Base-by-base conservation (phyloP, 2,797 vertebrate species). In the Manis javanica region DNA sequence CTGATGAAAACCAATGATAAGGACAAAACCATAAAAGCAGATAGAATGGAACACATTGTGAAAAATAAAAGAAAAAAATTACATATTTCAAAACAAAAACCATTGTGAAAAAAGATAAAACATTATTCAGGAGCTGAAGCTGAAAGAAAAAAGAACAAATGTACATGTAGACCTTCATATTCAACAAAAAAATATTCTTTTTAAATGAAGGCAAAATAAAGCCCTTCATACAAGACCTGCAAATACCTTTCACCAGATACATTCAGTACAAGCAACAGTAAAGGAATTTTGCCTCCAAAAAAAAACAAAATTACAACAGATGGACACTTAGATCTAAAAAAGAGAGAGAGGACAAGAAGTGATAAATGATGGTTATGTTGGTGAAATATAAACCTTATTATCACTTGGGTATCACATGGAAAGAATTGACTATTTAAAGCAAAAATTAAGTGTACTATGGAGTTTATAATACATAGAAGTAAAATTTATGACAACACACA, bases 241-340 rank as follows among this genome's bases (percentile, higher is more conserved):
- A 5, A 61, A 39, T 37, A n/a, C 29, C 69, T 89, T 88, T 86
- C 34, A 71, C 4, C 4, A 39, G 26, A 46, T 42, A 39, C 14
- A 26, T 24, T 9, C 14, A 39, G 4, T 59, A 74, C 18, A 87
- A 84, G n/a, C 84, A 77, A 61, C 46, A 78, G 9, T 31, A 15
- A 53, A 72, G 42, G 19, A 74, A 83, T 64, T 39, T 92, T 71
- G 90, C 26, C 77, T 94, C 31, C 21, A 63, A 7, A 10, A 95
- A 95, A 82, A 95, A 79, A 72, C 18, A 74, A 83, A 97, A 39
- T 59, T 86, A 53, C 46, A 46, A 21, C 24, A 39, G 9, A 86
- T 0, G 2, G 51, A 53, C 31, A 79, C 4, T 64, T 49, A 74
- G 1, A 59, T 74, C 23, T 37, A 75, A 21, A 72, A 39, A 85